phyloP scores from a whole-genome alignment of 2,888 invertebrate genomes.

The Caenorhabditis sp. region DNA sequence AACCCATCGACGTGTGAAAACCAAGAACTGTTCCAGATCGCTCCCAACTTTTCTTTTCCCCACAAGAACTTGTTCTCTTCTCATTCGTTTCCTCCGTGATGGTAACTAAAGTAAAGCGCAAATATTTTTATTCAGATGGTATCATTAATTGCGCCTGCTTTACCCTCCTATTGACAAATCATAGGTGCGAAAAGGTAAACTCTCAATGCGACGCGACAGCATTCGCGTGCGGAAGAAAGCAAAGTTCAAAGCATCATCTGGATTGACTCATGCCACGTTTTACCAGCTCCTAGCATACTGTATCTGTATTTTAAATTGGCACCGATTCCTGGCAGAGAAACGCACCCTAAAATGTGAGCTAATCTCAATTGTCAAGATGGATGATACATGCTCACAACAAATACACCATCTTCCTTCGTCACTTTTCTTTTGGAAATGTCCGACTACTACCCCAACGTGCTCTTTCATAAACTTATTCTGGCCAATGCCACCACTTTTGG shows the following conservation, averaged over 20 bases:
- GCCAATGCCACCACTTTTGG: slow-evolving; percentile 22
- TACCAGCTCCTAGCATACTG: background rate
- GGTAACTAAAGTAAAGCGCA: slow-evolving; percentile 19
- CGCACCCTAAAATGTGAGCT: slow-evolving; percentile 42
- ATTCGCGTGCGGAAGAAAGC: slow-evolving; percentile 30
- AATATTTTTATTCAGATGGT: slow-evolving; percentile 34
- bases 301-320: background rate
- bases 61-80: slow-evolving; percentile 26
- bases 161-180: slow-evolving; percentile 45
- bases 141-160: slow-evolving; percentile 19
- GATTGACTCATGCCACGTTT: slow-evolving; percentile 15
- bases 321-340: background rate
- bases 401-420: background rate
- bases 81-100: background rate
- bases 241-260: slow-evolving; percentile 57
- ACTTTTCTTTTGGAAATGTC: slow-evolving; percentile 25
- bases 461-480: slow-evolving; percentile 41
- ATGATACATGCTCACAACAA: slow-evolving; percentile 34
- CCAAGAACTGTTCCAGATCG: background rate
- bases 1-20: too few relatives aligned
- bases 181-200: slow-evolving; percentile 52
- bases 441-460: slow-evolving; percentile 34
- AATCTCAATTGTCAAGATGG: slow-evolving; percentile 43
- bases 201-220: slow-evolving; percentile 5
- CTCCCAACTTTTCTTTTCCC: background rate